Conservation (phyloP, 2,113 vertebrate species). For the Hyla sarda region DNA sequence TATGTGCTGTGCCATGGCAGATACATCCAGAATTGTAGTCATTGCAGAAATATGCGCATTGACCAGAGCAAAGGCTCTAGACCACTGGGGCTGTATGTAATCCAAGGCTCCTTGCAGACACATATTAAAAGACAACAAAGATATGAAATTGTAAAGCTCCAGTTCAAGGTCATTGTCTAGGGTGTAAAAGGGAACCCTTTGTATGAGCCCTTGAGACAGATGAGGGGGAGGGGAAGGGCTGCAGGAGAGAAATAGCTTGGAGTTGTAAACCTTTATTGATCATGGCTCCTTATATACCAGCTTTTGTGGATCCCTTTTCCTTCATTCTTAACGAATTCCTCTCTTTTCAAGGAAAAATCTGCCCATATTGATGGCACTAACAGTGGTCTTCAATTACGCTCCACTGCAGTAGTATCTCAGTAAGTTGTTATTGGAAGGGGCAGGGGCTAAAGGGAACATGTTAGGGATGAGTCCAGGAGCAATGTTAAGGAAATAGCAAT, state of each 20-base stretch:
- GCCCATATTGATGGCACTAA: not conserved
- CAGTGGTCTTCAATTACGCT: not conserved
- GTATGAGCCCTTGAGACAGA: conserved; percentile 58
- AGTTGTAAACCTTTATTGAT: conserved; percentile 59
- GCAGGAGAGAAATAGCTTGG: conserved; percentile 41
- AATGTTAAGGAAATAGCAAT: not conserved
- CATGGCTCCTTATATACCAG: conserved; percentile 52
- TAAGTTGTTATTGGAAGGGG: too few species aligned
- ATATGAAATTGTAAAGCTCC: conserved; percentile 57
- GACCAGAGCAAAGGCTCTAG: not conserved
- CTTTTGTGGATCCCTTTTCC: conserved; percentile 41
- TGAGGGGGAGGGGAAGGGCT: conserved; percentile 38
- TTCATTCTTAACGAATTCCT: conserved; percentile 26
- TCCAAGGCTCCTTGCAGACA: conserved; percentile 15
- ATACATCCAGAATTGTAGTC: conserved; percentile 19
- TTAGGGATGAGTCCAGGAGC: too few species aligned
- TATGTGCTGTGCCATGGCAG: not conserved
- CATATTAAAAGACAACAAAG: conserved; percentile 48
- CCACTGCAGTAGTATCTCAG: not conserved
- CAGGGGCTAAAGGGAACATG: too few species aligned
- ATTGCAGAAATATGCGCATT: conserved; percentile 11
- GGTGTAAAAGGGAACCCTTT: conserved; percentile 55
- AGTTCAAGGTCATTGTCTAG: conserved; percentile 60
- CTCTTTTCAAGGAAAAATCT: conserved; percentile 28
- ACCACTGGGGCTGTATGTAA: not conserved